Evolutionary conservation across 2,797 vertebrate genomes (phyloP).

Genomic region (Australoheros facetus): DNA sequence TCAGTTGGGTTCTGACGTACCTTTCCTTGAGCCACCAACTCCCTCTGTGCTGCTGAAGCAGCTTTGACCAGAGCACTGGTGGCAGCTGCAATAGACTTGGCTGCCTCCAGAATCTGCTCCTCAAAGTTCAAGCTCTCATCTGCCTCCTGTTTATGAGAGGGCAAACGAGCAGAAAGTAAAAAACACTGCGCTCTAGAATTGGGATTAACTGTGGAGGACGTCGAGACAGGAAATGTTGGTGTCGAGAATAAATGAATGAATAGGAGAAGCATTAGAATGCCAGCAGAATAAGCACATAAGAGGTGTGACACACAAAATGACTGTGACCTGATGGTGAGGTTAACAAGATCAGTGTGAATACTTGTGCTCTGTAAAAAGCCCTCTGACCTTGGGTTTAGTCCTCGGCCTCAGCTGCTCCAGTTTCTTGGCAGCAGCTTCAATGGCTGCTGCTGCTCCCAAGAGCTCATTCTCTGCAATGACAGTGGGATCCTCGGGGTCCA

Average conservation of each 20-base stretch:
- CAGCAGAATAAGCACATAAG: slow-evolving; percentile 2
- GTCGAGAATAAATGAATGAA: neutral
- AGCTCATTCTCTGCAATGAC: slow-evolving; percentile 97
- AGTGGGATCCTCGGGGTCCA: slow-evolving; percentile 96
- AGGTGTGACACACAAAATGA: neutral
- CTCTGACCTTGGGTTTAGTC: slow-evolving; percentile 94
- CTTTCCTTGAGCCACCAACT: slow-evolving; percentile 96
- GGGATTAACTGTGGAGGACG: neutral
- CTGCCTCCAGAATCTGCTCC: slow-evolving; percentile 95
- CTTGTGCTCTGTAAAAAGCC: slow-evolving; percentile 49
- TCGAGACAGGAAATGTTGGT: neutral
- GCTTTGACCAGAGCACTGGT: slow-evolving; percentile 95
- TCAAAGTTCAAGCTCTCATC: slow-evolving; percentile 97
- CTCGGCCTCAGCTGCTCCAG: slow-evolving; percentile 97
- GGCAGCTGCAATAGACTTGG: slow-evolving; percentile 95
- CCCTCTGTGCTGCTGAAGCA: slow-evolving; percentile 93
- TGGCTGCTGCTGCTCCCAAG: slow-evolving; percentile 94
- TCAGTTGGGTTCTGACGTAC: slow-evolving; percentile 66
- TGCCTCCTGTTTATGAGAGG: slow-evolving; percentile 83
- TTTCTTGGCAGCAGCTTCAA: slow-evolving; percentile 99
- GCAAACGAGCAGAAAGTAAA: slow-evolving; percentile 24
- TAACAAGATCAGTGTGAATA: slow-evolving; percentile 40
- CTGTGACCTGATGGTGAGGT: slow-evolving; percentile 23
- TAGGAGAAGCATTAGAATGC: neutral
- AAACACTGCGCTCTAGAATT: neutral